Percentiles rank a stretch among this genome's conserved stretches.
phyloP scores from a whole-genome alignment of 2,797 vertebrate genomes.

The Pangasius djambal region DNA sequence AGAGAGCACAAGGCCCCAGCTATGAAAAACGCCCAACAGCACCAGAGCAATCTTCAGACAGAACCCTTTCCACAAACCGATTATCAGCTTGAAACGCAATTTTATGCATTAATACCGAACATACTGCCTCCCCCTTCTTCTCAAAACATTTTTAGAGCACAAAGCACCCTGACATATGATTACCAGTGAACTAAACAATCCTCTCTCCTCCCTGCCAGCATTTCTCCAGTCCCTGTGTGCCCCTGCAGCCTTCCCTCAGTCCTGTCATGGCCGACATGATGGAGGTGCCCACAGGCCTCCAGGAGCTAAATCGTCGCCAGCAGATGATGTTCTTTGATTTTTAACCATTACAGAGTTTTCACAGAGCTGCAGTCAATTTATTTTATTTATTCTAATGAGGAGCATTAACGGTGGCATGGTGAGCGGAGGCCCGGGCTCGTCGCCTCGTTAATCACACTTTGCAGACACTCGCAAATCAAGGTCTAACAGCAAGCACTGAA shows the following conservation, averaged over 20 bases:
- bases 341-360: conserved; percentile 99
- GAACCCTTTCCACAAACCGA: conserved; percentile 69
- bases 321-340: conserved; percentile 97
- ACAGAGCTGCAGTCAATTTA: conserved; percentile 99
- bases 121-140: conserved; percentile 65
- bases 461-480: conserved; percentile 99
- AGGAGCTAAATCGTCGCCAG: conserved; percentile 90
- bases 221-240: conserved; percentile 53
- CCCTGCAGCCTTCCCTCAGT: conserved; percentile 70
- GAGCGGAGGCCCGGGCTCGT: conserved; percentile 95
- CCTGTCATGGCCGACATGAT: conserved; percentile 87
- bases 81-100: conserved; percentile 82
- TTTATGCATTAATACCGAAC: conserved; percentile 81
- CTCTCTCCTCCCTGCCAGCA: conserved; percentile 67
- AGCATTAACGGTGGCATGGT: conserved; percentile 99
- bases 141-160: conserved; percentile 65
- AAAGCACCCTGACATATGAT: conserved; percentile 76
- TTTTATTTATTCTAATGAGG: conserved; percentile 99
- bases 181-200: conserved; percentile 77
- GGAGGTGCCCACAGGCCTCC: conserved; percentile 89
- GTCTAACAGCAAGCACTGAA: conserved; percentile 99
- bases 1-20: conserved; percentile 65
- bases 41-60: conserved; percentile 66
- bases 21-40: conserved; percentile 61
- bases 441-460: conserved; percentile 99